Evolutionary conservation across 2,113 vertebrate genomes (phyloP), one percentile per base, ranked within the genome.

Genomic region (Cephalopterus ornatus): DNA sequence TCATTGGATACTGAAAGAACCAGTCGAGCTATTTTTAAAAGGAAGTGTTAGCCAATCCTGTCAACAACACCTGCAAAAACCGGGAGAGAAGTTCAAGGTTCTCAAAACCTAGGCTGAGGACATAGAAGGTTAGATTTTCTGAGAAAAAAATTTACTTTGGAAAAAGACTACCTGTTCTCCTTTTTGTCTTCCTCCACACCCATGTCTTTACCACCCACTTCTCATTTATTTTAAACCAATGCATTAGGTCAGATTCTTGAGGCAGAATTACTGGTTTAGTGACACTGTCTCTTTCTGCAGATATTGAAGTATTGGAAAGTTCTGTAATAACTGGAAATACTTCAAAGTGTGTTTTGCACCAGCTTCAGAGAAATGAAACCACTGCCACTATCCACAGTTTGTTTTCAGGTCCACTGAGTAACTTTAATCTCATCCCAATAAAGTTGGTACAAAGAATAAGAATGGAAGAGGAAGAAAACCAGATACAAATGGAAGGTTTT

Each of bases 11-110:
- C 68, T 3, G 8, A 74, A 39, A 71, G 78, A 81, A 80, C 32
- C 41, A 63, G 72, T 27, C 0, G 3, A 88, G 63, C 55, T 97
- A 88, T 92, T 95, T 96, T 96, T 92, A 41, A 86, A 88, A 77
- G 59, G 79, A 85, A 89, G 47, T 28, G n/a, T 92, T 93, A 84
- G 76, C 55, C 59, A 93, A 1, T 91, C 61, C 72, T 88, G 56
- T 93, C 86, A 96, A 95, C 90, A 95, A 55, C 87, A 91, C 85
- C 74, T 94, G 90, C 72, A 84, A 63, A 59, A 90, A 77, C 14
- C 0, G 0, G 32, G 66, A 44, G 11, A 79, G 63, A 33, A 88
- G 33, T 93, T 92, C 85, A 90, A 80, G 75, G 56, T 67, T 88
- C 75, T 85, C 47, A 47, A 58, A 91, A 74, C 63, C 59, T 71